Conservation (phyloP, 2,797 vertebrate genomes). For the Allobates femoralis region DNA sequence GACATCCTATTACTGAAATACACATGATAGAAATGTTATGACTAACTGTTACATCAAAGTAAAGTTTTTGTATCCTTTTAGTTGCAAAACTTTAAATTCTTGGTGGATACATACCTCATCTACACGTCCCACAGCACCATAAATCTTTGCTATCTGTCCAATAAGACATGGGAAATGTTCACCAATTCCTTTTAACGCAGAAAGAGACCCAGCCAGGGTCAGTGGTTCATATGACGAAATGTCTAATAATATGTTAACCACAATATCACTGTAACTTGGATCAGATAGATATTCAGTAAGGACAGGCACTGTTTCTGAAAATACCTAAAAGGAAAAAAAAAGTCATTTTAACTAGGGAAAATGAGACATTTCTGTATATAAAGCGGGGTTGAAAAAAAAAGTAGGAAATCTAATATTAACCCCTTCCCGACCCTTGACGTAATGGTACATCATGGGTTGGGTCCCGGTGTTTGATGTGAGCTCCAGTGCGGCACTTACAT, state of each 20-base stretch:
- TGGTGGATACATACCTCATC: constrained; percentile 80
- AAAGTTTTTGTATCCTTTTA: background rate
- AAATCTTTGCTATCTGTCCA: constrained; percentile 88
- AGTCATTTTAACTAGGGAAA: background rate
- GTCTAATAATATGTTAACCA: constrained; percentile 82
- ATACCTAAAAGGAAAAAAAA: constrained; percentile 74
- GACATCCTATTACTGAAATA: background rate
- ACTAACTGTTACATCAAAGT: background rate
- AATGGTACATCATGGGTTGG: too few relatives aligned
- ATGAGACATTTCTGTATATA: background rate
- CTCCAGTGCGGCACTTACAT: too few relatives aligned
- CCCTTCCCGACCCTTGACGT: too few relatives aligned
- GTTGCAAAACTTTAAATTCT: constrained; percentile 1
- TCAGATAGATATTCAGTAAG: constrained; percentile 80
- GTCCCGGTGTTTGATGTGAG: too few relatives aligned
- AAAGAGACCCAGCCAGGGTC: constrained; percentile 82
- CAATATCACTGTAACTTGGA: constrained; percentile 78
- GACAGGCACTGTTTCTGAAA: constrained; percentile 83
- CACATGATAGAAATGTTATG: constrained; percentile 9
- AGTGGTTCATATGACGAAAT: constrained; percentile 85
- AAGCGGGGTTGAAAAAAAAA: background rate
- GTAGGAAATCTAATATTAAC: too few relatives aligned
- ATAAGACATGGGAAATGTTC: constrained; percentile 81
- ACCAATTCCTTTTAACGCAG: constrained; percentile 78
- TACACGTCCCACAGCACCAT: constrained; percentile 86